Conservation (phyloP, 2,797 vertebrate genomes). For the Babyrousa celebensis region DNA sequence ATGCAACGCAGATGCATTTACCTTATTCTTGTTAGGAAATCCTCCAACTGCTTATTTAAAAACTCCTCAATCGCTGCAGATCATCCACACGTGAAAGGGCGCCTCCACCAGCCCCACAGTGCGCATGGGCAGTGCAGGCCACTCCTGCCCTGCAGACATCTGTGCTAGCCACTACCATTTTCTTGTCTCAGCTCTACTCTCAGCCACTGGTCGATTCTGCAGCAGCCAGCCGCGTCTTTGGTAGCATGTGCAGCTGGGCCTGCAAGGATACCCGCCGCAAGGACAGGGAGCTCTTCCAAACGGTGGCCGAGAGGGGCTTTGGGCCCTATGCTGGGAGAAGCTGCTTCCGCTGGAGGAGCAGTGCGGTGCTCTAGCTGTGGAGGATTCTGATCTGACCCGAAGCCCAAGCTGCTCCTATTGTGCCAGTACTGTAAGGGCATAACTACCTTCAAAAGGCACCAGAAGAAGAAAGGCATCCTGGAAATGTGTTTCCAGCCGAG, state of each 20-base stretch:
- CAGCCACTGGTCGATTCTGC: slow-evolving; percentile 30
- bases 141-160: neutral
- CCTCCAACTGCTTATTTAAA: neutral
- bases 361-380: slow-evolving; percentile 94
- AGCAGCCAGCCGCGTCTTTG: neutral
- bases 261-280: slow-evolving; percentile 91
- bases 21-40: neutral
- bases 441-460: slow-evolving; percentile 96
- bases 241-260: slow-evolving; percentile 93
- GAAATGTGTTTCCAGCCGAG: slow-evolving; percentile 95
- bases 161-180: too few relatives aligned
- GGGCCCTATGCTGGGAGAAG: slow-evolving; percentile 94
- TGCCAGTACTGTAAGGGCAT: slow-evolving; percentile 95
- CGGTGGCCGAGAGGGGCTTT: slow-evolving; percentile 94
- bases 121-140: slow-evolving; percentile 67
- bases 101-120: fast-evolving
- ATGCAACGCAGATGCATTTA: neutral
- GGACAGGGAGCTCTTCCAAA: slow-evolving; percentile 95
- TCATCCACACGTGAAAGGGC: neutral
- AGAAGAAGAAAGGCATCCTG: slow-evolving; percentile 96
- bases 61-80: neutral
- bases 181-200: neutral
- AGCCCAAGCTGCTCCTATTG: slow-evolving; percentile 96
- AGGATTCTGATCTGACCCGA: slow-evolving; percentile 96
- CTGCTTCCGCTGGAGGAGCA: slow-evolving; percentile 95